These are phyloP conservation scores for Dendrocincla fuliginosa DNA, from an alignment of 2,797 vertebrate species.

Conservation along the genomic window DNA sequence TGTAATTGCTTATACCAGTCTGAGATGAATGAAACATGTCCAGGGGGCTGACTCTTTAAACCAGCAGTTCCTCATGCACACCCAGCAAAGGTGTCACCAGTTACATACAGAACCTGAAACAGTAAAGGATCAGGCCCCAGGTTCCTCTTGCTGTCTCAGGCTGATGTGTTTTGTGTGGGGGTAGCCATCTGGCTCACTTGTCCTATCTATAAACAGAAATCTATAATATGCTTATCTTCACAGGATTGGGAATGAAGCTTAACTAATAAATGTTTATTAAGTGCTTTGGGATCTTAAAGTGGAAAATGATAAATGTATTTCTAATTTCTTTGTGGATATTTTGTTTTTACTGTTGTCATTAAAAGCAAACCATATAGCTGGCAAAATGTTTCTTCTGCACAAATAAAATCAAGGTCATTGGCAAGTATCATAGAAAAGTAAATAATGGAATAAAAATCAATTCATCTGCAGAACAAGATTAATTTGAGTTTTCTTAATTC, in stretches of 20 bases:
- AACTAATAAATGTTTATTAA: slow-evolving; percentile 15
- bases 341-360: neutral
- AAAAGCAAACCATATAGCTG: neutral
- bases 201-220: neutral
- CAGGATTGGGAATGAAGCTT: neutral
- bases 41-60: neutral
- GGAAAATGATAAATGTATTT: neutral
- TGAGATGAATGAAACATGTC: neutral
- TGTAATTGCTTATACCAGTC: neutral
- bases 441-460: slow-evolving; percentile 42
- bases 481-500: slow-evolving; percentile 41
- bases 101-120: neutral
- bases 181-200: neutral
- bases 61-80: neutral
- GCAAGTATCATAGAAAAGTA: slow-evolving; percentile 28
- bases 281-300: neutral
- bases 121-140: neutral
- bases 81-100: neutral
- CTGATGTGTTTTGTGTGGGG: fast-evolving
- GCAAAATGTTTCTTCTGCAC: neutral
- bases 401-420: slow-evolving; percentile 16
- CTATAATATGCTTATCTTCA: neutral
- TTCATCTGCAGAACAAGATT: slow-evolving; percentile 32
- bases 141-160: neutral
- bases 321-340: neutral